These are phyloP conservation scores for Nothoprocta pentlandii DNA, from an alignment of 2,113 vertebrate genomes.

Conservation along the genomic window DNA sequence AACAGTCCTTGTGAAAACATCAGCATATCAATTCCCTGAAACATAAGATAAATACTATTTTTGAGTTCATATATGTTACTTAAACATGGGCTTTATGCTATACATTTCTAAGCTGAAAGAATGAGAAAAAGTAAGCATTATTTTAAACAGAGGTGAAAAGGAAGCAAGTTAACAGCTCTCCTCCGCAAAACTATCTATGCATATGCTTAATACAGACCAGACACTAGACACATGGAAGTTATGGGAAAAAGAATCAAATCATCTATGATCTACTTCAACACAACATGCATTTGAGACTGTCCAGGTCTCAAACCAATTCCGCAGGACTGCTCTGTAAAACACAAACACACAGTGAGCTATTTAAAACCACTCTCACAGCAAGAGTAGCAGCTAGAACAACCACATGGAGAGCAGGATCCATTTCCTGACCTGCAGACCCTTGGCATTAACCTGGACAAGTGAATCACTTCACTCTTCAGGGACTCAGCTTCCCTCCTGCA, in stretches of 20 bases:
- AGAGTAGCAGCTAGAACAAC: accelerated
- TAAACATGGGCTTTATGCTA: neutral
- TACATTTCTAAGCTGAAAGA: neutral
- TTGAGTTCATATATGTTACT: neutral
- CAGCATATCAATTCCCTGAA: neutral
- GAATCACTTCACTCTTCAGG: too few species aligned
- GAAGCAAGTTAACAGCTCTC: neutral
- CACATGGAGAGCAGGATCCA: accelerated
- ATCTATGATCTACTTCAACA: accelerated
- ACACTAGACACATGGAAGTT: accelerated
- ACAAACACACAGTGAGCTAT: neutral
- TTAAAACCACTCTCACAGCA: neutral
- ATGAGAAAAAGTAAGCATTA: accelerated
- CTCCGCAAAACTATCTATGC: neutral
- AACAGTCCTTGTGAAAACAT: neutral
- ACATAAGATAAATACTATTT: neutral
- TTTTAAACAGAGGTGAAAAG: neutral
- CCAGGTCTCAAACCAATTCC: neutral
- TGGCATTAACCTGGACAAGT: neutral
- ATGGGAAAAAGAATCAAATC: accelerated
- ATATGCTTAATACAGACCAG: neutral
- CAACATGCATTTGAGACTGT: neutral
- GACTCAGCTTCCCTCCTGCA: neutral
- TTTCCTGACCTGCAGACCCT: neutral
- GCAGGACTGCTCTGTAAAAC: neutral